Conservation (phyloP, 2,797 vertebrate genomes). For the Argya squamiceps region DNA sequence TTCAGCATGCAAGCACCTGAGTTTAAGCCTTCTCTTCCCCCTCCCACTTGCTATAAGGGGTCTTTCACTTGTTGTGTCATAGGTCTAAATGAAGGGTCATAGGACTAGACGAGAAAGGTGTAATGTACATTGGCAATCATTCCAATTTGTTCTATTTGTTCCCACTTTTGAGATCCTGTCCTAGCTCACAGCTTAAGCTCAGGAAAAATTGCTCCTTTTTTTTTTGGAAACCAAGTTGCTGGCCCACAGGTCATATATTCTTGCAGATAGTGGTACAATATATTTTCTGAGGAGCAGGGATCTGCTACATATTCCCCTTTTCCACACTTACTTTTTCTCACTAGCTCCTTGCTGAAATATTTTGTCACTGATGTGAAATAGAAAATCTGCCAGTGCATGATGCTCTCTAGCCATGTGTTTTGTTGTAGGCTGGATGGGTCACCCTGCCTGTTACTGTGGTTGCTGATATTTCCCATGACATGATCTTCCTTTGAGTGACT, state of each 20-base stretch:
- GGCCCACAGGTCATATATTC: background rate
- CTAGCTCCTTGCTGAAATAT: background rate
- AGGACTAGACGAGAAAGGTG: background rate
- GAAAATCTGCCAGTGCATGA: background rate
- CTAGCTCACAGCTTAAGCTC: background rate
- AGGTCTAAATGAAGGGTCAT: background rate
- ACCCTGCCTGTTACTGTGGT: background rate
- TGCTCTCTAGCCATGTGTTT: background rate
- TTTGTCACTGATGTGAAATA: background rate
- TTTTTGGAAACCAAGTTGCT: background rate
- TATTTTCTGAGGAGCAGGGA: background rate
- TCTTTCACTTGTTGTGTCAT: background rate
- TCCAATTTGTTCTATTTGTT: background rate
- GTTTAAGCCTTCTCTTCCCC: background rate
- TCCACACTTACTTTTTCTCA: background rate
- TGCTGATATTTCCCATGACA: conserved; percentile 1
- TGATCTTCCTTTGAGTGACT: background rate
- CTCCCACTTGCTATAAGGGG: background rate
- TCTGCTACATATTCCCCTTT: background rate
- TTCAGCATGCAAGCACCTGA: background rate
- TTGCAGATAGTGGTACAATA: background rate
- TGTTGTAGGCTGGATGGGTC: background rate
- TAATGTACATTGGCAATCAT: background rate
- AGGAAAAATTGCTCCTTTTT: background rate
- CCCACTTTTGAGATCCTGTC: background rate